Conservation (phyloP, 2,797 vertebrate genomes). For the Phylloscopus collybita region DNA sequence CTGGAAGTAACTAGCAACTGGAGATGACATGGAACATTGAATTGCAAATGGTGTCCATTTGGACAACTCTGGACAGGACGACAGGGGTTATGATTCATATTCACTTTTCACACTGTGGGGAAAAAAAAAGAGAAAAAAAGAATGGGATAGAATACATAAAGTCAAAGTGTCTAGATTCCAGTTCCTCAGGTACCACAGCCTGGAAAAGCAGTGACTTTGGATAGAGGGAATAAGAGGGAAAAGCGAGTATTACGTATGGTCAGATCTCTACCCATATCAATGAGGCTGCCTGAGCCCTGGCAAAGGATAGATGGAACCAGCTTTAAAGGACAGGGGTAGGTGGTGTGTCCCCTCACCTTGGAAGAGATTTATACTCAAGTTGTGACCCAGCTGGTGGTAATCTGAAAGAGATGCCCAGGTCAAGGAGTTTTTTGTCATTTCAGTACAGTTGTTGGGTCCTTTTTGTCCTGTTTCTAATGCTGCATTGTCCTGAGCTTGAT, state of each 20-base stretch:
- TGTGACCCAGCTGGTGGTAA: slow-evolving; percentile 72
- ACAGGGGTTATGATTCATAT: background rate
- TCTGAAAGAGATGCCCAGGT: slow-evolving; percentile 52
- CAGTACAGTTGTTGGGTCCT: background rate
- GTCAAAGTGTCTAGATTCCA: background rate
- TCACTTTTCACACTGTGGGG: background rate
- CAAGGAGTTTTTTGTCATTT: background rate
- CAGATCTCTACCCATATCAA: background rate
- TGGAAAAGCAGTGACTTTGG: background rate
- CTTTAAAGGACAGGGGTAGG: background rate
- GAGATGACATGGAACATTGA: background rate
- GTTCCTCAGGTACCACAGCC: background rate
- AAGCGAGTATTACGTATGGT: background rate
- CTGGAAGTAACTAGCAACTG: background rate
- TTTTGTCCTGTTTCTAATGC: slow-evolving; percentile 27
- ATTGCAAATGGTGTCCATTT: background rate
- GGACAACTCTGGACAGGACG: background rate
- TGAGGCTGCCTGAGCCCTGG: background rate
- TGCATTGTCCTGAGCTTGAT: background rate
- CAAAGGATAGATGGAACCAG: background rate
- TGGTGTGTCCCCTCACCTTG: slow-evolving; percentile 66
- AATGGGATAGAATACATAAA: background rate
- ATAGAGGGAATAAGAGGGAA: background rate
- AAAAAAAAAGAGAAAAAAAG: background rate
- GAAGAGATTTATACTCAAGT: slow-evolving; percentile 75